Base-by-base conservation (phyloP, 2,888 invertebrate species). In the Archips xylosteana region DNA sequence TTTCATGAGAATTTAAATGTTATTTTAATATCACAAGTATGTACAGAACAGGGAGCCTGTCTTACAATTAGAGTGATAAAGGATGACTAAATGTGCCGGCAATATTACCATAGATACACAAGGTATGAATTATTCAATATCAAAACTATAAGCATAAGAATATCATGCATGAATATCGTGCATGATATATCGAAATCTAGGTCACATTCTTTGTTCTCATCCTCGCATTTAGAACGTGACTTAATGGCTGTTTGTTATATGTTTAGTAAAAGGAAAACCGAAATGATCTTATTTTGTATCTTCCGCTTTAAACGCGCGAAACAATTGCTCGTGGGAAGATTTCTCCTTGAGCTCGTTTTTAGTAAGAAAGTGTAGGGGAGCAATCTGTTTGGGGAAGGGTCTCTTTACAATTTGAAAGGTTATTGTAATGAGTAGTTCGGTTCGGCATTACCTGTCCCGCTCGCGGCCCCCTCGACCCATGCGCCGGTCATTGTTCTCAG, bases 401-500 rank as follows among this genome's bases (percentile, higher is more conserved):
- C 45, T 63, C 45, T 63, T 47, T 47, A 34, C 32, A 32, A 47
- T 63, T 23, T 15, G 13, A 32, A 47, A 45, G 12, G 32, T 12
- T 45, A 32, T 63, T 63, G 45, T 45, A 63, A 63, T 63, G 62
- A 23, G 23, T 23, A 23, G 23, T 23, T 23, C 23, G 45, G 42
- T 15, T 62, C 39, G 39, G 47, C 47, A 51, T 82, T 89, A 93
- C 94, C 93, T 93, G 75, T 94, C 92, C 67, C 93, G 82, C 77
- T 94, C 94, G 60, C 95, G 94, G 78, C 94, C 93, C 80, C 95
- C 91, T 65, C 95, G 94, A 34, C 95, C 95, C 82, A 96, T 95
- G 76, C 96, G 96, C 57, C 96, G 96, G 80, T 96, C 96, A 77
- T 96, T 97, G 79, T 95, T 96, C 82, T 96, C 96, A 75, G 96